Percentiles rank a stretch among this genome's conserved stretches.
Conservation (phyloP, 2,113 vertebrate species). For the Morone chrysops region DNA sequence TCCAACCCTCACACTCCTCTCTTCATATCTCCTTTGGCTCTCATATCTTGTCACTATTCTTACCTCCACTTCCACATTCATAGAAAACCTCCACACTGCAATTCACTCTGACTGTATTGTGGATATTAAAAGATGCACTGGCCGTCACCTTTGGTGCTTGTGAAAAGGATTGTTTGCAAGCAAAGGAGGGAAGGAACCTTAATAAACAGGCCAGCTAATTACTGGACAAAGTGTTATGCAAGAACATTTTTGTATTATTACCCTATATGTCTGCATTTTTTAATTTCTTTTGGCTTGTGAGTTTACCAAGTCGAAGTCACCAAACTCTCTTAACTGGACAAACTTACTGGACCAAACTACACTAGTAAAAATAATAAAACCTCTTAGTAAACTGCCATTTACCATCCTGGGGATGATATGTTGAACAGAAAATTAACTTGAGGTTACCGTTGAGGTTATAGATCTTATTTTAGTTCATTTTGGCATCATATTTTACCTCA, state of each 20-base stretch:
- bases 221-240: neutral
- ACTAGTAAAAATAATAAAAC: no score
- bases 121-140: conserved; percentile 38
- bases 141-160: conserved; percentile 27
- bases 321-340: no score
- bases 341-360: no score
- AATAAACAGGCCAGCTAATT: neutral
- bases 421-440: no score
- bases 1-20: conserved; percentile 19
- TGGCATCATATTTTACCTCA: no score
- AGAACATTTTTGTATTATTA: neutral
- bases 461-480: no score
- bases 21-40: conserved; percentile 24
- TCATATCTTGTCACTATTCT: conserved; percentile 12
- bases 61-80: neutral
- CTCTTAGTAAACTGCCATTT: no score
- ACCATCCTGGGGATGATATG: no score
- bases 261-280: neutral
- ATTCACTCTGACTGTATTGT: conserved; percentile 24
- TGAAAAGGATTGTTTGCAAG: conserved; percentile 19
- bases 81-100: conserved; percentile 36
- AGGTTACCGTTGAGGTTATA: no score
- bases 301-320: no score
- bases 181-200: neutral
- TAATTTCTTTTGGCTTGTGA: no score